A percentile compares a stretch with the other conserved stretches of the same genome.
These are phyloP conservation scores for Anolis carolinensis DNA, from an alignment of 2,113 vertebrate species.

Conservation along the genomic window DNA sequence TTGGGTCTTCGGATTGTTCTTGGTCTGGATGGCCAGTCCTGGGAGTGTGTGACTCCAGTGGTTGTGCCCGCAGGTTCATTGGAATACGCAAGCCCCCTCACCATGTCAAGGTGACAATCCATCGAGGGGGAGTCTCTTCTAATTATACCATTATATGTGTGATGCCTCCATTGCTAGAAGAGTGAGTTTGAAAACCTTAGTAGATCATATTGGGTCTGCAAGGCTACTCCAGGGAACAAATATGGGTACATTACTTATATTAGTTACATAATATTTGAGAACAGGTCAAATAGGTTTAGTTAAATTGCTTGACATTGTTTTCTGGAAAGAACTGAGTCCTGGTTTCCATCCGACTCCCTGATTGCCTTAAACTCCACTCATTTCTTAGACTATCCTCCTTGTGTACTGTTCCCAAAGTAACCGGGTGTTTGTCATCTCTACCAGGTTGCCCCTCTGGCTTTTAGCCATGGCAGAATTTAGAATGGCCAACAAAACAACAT, in stretches of 20 bases:
- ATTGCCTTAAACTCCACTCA: neutral
- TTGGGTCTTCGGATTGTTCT: too few relatives aligned
- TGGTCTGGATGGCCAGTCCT: too few relatives aligned
- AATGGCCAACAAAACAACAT: neutral
- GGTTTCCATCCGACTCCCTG: neutral
- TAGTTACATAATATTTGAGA: neutral
- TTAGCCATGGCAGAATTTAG: slow-evolving; percentile 7
- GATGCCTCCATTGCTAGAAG: neutral
- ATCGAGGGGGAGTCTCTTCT: too few relatives aligned
- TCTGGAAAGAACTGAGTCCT: neutral
- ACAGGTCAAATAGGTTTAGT: neutral
- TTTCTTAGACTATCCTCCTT: neutral
- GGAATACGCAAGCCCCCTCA: too few relatives aligned
- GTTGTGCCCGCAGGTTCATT: too few relatives aligned
- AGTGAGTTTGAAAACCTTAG: neutral
- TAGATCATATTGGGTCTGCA: neutral
- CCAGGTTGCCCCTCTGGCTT: neutral
- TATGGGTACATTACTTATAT: neutral
- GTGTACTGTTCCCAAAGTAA: neutral
- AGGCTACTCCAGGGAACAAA: neutral
- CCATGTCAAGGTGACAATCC: too few relatives aligned
- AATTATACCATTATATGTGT: neutral
- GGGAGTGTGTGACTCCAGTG: too few relatives aligned
- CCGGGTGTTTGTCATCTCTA: neutral
- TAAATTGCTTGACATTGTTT: neutral